A percentile compares a stretch with the other conserved stretches of the same genome.
phyloP scores from a whole-genome alignment of 2,113 vertebrate species.

The Notarius quadriscutis region DNA sequence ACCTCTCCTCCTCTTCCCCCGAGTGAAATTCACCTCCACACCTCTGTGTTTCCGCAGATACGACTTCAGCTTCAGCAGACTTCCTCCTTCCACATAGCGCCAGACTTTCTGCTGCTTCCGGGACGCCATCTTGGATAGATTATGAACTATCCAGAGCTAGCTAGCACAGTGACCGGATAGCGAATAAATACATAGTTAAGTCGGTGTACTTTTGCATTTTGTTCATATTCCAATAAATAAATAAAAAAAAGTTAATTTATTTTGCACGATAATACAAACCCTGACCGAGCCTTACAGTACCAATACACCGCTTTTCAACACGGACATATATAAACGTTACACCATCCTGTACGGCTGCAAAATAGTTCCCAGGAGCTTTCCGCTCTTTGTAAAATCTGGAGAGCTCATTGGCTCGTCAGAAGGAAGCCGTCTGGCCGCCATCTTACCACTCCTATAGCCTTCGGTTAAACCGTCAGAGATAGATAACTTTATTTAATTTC shows the following conservation, averaged over 20 bases:
- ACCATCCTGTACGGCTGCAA: conserved; percentile 26
- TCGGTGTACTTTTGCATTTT: neutral
- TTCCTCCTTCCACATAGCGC: conserved; percentile 76
- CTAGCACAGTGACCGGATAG: neutral
- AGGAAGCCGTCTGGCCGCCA: too few species aligned
- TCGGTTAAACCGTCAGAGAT: too few species aligned
- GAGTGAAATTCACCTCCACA: conserved; percentile 72
- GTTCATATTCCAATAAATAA: neutral
- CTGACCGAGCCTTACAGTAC: neutral
- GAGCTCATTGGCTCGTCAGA: too few species aligned
- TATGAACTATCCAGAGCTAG: neutral
- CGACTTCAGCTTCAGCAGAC: conserved; percentile 74
- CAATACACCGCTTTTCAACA: neutral
- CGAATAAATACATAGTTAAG: neutral
- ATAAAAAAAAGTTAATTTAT: neutral
- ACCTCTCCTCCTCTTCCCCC: conserved; percentile 67
- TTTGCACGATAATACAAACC: neutral
- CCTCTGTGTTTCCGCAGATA: conserved; percentile 76
- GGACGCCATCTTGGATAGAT: conserved; percentile 65
- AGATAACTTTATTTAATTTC: too few species aligned
- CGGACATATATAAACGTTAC: conserved; percentile 8
- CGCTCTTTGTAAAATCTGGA: too few species aligned
- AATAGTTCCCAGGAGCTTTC: conserved; percentile 7
- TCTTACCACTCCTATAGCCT: too few species aligned
- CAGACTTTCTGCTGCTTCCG: conserved; percentile 70